phyloP scores from a whole-genome alignment of 37 sponge, comb jelly and placozoan species.

The Axinella damicornis region DNA sequence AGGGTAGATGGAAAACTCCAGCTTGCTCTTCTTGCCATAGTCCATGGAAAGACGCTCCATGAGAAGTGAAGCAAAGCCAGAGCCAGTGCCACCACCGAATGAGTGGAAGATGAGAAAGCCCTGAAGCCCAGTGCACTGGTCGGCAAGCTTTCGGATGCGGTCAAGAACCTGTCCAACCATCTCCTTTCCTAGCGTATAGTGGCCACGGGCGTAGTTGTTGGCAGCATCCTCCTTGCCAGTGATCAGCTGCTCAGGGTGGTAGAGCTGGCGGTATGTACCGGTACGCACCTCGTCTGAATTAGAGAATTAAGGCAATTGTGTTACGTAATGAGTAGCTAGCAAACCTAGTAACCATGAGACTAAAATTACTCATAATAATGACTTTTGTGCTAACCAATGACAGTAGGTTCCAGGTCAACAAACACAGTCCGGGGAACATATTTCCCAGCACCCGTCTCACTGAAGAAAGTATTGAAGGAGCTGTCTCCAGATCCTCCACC shows the following conservation, averaged over 20 bases:
- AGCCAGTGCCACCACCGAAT: conserved; percentile 97
- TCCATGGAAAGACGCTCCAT: conserved; percentile 98
- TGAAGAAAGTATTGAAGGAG: conserved; percentile 99
- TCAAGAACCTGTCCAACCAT: conserved; percentile 89
- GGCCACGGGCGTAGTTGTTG: conserved; percentile 97
- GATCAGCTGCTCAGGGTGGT: conserved; percentile 96
- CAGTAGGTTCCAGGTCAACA: conserved; percentile 98
- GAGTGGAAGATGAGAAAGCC: conserved; percentile 98
- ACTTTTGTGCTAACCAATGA: conserved; percentile 82
- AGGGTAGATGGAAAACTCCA: conserved; percentile 96
- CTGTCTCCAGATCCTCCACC: conserved; percentile 97
- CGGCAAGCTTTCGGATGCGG: conserved; percentile 93
- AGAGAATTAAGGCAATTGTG: not conserved
- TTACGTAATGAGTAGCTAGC: no score
- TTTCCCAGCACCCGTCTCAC: conserved; percentile 98
- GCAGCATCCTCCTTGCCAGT: conserved; percentile 95
- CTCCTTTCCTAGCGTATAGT: conserved; percentile 96
- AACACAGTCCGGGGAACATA: conserved; percentile 98
- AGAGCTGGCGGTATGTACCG: conserved; percentile 93
- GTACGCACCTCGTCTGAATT: conserved; percentile 91
- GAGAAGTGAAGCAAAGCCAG: conserved; percentile 95
- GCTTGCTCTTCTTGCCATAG: conserved; percentile 96
- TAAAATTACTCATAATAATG: no score
- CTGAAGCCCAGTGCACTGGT: conserved; percentile 97
- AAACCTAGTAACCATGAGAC: no score